Evolutionary conservation across 2,888 invertebrate genomes (phyloP), one percentile per base, ranked within the genome.

Genomic region (Danaus chrysippus): DNA sequence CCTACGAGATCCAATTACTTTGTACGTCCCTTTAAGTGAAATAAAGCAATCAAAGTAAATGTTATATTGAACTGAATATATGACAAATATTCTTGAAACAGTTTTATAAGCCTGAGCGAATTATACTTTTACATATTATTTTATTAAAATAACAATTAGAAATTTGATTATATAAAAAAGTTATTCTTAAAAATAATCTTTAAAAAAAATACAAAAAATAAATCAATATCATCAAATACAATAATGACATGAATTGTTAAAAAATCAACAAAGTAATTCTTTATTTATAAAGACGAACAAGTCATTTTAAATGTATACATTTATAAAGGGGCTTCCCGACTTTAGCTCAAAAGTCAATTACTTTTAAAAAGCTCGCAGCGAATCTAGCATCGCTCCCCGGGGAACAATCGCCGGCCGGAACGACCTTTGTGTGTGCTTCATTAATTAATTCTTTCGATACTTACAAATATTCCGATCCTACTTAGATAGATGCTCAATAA

Each of bases 381-480:
- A 63, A 64, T 66, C 64, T 65, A 62, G 56, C 67, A 70, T 65
- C 56, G 59, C 54, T 64, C 70, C 66, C 68, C n/a, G 10, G 69
- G 55, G 72, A 67, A 60, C 67, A 61, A 69, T 71, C 63, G 64
- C 63, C 60, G 61, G 64, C 62, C 55, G 68, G 72, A 78, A 77
- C 79, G 76, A 75, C 75, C 77, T 76, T 75, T 75, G 73, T 74
- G 73, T 76, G 73, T 72, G 75, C 73, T 75, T 76, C 80, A 82
- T 81, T 83, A 83, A 84, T 83, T 84, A 84, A 83, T 82, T 82
- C 78, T 70, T 70, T 75, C 76, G 77, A 79, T 80, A 76, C 76
- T 78, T 77, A 79, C 81, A 81, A 79, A 83, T 80, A 79, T 76
- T 34, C 23, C 23, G 23, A 34, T 34, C 23, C 23, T 6, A 34